A percentile compares a stretch with the other conserved stretches of the same genome.
Conservation (phyloP, 1,140 invertebrate species). For the Berghia stephanieae region DNA sequence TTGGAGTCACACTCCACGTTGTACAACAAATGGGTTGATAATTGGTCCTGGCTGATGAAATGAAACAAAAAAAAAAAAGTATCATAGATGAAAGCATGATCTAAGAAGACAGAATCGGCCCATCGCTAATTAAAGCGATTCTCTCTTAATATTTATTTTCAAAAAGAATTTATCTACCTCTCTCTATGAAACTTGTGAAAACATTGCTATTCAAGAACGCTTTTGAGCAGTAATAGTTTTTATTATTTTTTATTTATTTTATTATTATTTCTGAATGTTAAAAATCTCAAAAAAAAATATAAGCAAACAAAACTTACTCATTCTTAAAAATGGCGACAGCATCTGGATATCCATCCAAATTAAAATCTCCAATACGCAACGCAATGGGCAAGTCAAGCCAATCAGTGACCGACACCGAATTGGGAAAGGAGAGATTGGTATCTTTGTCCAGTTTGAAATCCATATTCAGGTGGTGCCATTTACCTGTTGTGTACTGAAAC, state of each 20-base stretch:
- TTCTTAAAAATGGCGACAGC: slow-evolving; percentile 79
- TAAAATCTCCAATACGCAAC: slow-evolving; percentile 88
- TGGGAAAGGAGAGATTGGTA: slow-evolving; percentile 47
- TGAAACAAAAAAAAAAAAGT: neutral
- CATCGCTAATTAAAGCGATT: too few species aligned
- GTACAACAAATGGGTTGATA: slow-evolving; percentile 79
- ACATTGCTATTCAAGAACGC: too few species aligned
- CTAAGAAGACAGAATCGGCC: too few species aligned
- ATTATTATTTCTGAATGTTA: too few species aligned
- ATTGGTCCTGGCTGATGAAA: slow-evolving; percentile 66
- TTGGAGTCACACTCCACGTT: slow-evolving; percentile 76
- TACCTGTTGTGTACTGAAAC: neutral
- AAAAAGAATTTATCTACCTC: too few species aligned
- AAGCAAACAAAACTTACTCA: too few species aligned
- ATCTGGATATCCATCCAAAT: slow-evolving; percentile 96
- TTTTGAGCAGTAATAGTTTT: too few species aligned
- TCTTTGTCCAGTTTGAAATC: slow-evolving; percentile 35
- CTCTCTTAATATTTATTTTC: too few species aligned
- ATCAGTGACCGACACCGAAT: slow-evolving; percentile 19
- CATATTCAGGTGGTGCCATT: slow-evolving; percentile 51
- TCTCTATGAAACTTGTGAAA: too few species aligned
- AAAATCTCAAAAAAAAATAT: too few species aligned
- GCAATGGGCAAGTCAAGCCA: slow-evolving; percentile 43
- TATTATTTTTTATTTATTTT: too few species aligned
- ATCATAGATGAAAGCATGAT: too few species aligned